Evolutionary conservation across 2,113 vertebrate species (phyloP), one percentile per base, ranked within the genome.

Genomic region (Ovibos moschatus): DNA sequence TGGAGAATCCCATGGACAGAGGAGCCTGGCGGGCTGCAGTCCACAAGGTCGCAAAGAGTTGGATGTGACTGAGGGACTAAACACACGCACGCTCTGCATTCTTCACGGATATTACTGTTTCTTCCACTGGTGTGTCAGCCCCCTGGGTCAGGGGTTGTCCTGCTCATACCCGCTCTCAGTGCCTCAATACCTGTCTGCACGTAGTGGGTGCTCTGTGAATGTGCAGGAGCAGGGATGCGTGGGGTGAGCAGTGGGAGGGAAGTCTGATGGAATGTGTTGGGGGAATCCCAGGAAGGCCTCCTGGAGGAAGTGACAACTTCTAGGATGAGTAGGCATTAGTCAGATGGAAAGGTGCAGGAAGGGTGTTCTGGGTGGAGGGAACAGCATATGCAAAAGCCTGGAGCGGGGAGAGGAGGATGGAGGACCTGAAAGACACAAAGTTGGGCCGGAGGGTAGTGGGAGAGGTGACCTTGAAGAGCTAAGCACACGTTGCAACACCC

Each of bases 401-500:
- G 30, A 3, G 8, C 6, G 0, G 28, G 5, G 55, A 45, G 40
- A 86, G 47, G 33, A 40, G n/a, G 58, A 16, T 7, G 5, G 25
- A 91, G 11, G 60, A 8, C 21, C 33, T 19, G 28, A 23, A 50
- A 85, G 87, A 21, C 36, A 9, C 0, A 13, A 40, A 6, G 21
- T 3, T 15, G 60, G 17, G 71, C 27, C 28, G 27, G 50, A 62
- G 11, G 50, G 5, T 23, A 19, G 25, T 7, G 3, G 3, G 3
- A 23, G 58, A 6, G n/a, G 62, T 1, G 33, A 30, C 53, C 60
- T 12, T 53, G 3, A 0, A 27, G 30, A n/a, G 10, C 5, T 0
- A 1, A 2, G 10, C 15, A 1, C 13, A 23, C 2, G 2, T 19
- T 1, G 1, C 36, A 21, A 50, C 43, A 1, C 4, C 25, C 2